Evolutionary conservation across 2,888 invertebrate species (phyloP).

Genomic region (Branchipolynoe longqiensis): DNA sequence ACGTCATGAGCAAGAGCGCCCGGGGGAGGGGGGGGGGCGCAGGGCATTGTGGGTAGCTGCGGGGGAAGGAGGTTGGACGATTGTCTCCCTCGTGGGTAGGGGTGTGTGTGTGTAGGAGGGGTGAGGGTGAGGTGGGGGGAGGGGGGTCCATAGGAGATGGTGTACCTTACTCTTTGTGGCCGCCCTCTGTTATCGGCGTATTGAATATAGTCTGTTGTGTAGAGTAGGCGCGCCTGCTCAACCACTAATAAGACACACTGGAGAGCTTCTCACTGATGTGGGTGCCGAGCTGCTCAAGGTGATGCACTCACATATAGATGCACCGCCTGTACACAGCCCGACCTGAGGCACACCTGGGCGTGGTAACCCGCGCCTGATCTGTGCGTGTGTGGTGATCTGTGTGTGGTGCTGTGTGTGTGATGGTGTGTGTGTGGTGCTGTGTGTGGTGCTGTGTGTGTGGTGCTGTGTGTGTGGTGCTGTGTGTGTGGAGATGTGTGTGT

Average conservation of each 20-base stretch:
- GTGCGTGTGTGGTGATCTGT: no score
- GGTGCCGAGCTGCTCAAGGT: background rate
- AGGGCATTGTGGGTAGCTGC: background rate
- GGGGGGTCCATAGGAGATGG: no score
- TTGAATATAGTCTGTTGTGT: background rate
- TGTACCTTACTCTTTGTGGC: background rate
- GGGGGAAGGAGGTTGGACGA: background rate
- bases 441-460: no score
- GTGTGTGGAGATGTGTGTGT: no score
- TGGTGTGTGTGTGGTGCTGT: no score
- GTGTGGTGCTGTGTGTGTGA: no score
- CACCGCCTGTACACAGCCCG: no score
- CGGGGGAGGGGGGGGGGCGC: background rate
- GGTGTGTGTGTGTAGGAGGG: background rate
- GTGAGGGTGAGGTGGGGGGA: no score
- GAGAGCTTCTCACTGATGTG: no score
- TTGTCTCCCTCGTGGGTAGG: conserved; percentile 12
- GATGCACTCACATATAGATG: background rate
- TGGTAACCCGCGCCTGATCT: no score
- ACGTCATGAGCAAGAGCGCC: background rate
- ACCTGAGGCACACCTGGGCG: no score
- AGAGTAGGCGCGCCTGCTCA: background rate
- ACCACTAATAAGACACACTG: background rate
- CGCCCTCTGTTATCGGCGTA: conserved; percentile 1
- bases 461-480: no score